Base-by-base conservation (phyloP, 2,113 vertebrate species). In the Neopipo cinnamomea region DNA sequence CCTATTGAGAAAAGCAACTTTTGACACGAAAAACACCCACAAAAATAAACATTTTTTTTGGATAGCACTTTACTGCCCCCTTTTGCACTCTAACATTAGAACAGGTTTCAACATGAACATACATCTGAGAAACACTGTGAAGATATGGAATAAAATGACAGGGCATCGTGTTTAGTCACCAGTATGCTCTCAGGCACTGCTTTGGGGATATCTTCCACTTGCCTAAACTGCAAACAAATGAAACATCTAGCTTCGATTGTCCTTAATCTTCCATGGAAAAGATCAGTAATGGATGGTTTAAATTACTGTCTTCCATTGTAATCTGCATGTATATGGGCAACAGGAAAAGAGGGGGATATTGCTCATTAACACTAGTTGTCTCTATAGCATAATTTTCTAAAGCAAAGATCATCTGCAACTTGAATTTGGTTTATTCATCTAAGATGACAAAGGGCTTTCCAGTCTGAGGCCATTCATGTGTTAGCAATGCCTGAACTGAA, bases 21-120 rank as follows among this genome's bases (percentile, higher is more conserved):
- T 41, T 66, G 66, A 77, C 89, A 53, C 66, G 72, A 91, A 93
- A 97, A 95, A 52, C 24, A 65, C 52, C 88, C 66, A 83, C 85
- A 74, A 89, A 95, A 89, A 75, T 61, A 66, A 73, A 73, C 16
- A 62, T 92, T 95, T 94, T 96, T 96, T 95, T 96, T 97, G 97
- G 95, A 97, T 76, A 97, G 98, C 97, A 96, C 98, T 98, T 98
- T 98, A 98, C 98, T 98, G 98, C 98, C 98, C 98, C 97, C 98
- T 98, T 97, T 98, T 98, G 98, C 97, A 97, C 97, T 98, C 95
- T 92, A 91, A 96, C 98, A 97, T 98, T 94, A 98, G 98, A 97
- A 98, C 98, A 98, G 70, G 95, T 93, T 94, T 96, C 93, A 92
- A 37, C 50, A 70, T 20, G 49, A 91, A 80, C 74, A 37, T n/a